Evolutionary conservation across 2,113 vertebrate species (phyloP).

Genomic region (Campylomormyrus tamandua): DNA sequence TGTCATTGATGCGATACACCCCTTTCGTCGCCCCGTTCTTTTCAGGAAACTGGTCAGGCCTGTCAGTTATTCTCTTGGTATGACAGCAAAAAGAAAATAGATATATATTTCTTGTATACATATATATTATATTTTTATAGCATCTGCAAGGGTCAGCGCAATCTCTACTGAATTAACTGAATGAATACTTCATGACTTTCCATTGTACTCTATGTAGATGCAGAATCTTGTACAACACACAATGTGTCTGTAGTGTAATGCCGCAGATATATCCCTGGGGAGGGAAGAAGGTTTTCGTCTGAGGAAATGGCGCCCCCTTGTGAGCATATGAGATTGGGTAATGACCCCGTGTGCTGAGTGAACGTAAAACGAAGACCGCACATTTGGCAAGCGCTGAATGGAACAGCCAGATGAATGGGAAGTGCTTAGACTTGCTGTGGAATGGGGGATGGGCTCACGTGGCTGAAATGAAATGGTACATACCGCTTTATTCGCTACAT

Average conservation of each 20-base stretch:
- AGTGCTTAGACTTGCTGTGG: background rate
- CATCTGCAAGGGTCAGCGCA: background rate
- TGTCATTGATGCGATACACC: background rate
- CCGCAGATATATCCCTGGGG: background rate
- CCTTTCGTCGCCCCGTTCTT: background rate
- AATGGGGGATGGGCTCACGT: background rate
- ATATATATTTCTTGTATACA: background rate
- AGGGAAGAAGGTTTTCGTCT: background rate
- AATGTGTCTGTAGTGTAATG: background rate
- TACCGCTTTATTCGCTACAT: background rate
- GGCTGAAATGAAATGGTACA: background rate
- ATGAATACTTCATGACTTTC: background rate
- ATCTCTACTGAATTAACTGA: background rate
- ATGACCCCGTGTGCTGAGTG: background rate
- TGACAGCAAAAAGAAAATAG: background rate
- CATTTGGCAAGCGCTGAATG: background rate
- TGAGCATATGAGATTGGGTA: background rate
- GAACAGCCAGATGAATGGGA: background rate
- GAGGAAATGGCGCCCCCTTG: background rate
- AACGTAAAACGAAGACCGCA: background rate
- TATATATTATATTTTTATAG: background rate
- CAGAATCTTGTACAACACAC: background rate
- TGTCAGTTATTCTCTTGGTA: background rate
- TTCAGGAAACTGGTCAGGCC: background rate
- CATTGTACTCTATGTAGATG: background rate